phyloP scores from a whole-genome alignment of 2,113 vertebrate species.

The Spheniscus mendiculus region DNA sequence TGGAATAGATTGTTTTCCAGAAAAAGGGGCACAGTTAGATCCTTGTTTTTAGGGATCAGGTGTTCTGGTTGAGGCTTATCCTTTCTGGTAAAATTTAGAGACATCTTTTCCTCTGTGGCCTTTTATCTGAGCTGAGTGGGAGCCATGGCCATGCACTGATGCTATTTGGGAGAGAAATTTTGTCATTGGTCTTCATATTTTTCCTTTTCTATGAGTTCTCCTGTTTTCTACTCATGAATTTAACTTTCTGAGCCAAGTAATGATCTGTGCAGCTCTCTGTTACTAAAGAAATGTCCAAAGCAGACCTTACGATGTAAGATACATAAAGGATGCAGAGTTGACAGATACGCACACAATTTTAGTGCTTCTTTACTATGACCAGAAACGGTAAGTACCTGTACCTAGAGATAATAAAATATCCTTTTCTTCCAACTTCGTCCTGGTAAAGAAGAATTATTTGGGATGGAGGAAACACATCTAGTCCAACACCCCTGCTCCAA shows the following conservation, averaged over 20 bases:
- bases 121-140: neutral
- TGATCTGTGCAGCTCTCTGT: neutral
- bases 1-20: neutral
- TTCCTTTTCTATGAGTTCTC: neutral
- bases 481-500: neutral
- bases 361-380: neutral
- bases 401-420: neutral
- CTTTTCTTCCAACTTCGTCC: neutral
- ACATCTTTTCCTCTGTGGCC: neutral
- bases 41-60: neutral
- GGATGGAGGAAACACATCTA: neutral
- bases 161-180: neutral
- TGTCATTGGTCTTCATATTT: neutral
- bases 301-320: neutral
- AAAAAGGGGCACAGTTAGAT: neutral
- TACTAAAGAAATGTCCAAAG: neutral
- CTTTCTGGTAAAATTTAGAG: neutral
- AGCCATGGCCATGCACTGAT: neutral
- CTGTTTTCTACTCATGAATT: neutral
- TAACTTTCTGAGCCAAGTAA: neutral
- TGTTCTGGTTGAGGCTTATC: neutral
- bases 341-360: neutral
- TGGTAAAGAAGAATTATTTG: neutral
- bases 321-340: neutral
- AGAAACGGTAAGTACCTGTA: neutral